Base-by-base conservation (phyloP, 2,888 invertebrate species). In the Laothoe populi region DNA sequence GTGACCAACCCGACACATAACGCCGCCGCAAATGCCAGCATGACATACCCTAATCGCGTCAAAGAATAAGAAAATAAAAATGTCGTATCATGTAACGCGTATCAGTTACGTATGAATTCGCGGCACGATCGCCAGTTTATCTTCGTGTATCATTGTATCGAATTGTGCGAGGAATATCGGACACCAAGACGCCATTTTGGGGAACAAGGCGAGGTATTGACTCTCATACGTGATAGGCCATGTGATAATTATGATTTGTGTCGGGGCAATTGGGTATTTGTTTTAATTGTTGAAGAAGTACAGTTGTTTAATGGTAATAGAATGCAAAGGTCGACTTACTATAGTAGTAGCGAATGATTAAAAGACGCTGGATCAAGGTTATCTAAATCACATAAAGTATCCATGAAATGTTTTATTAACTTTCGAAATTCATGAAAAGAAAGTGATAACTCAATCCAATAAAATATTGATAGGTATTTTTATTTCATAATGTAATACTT, bases 101-200 rank as follows among this genome's bases (percentile, higher is more conserved):
- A 58, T 44, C 57, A 38, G 23, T n/a, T 44, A n/a, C 31, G 40
- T n/a, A 13, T 21, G 38, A 63, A 82, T 79, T 80, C 81, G 31
- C 35, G 68, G 75, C 81, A 82, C 83, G 82, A 63, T 45, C 61
- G 64, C 64, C 76, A 74, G 79, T 81, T 78, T 78, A 81, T 79
- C 74, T 77, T 66, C 71, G 72, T 77, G 74, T 76, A 74, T 75
- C 74, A 70, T 71, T 69, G 70, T 74, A 70, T 69, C 66, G 70
- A 64, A 71, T 68, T 80, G 76, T 68, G 71, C 67, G 66, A 63
- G 61, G 74, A 74, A 72, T 74, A 63, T 60, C 44, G 61, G 66
- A 64, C 63, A 61, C 64, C 66, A 58, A 57, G 38, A 42, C 61
- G 16, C 42, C 23, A 61, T 63, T 53, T 40, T 57, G 35, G 45